phyloP scores from a whole-genome alignment of 2,888 invertebrate species.

The Leistus spinibarbis region DNA sequence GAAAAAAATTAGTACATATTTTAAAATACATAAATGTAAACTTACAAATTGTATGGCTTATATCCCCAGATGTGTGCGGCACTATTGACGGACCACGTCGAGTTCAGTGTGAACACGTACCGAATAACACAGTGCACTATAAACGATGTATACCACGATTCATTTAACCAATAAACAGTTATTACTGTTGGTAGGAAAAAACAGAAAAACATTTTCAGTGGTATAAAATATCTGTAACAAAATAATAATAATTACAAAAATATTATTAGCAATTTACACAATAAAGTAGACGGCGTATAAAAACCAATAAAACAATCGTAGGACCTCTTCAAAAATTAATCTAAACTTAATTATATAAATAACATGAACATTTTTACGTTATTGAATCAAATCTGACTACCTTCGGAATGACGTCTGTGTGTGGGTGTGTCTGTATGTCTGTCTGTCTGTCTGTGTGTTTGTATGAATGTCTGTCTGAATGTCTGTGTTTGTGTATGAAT shows the following conservation, averaged over 20 bases:
- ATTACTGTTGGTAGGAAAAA: constrained; percentile 64
- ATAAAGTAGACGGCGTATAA: no score
- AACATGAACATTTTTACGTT: no score
- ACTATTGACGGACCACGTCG: constrained; percentile 90
- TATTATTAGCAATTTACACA: no score
- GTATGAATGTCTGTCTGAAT: no score
- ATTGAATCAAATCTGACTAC: no score
- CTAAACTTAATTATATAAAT: no score
- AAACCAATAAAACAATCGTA: no score
- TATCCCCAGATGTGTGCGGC: constrained; percentile 81
- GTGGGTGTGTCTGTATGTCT: no score
- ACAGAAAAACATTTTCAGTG: constrained; percentile 60
- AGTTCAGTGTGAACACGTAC: constrained; percentile 76
- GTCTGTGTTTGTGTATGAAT: no score
- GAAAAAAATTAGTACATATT: background rate
- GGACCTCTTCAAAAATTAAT: no score
- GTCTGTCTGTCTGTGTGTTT: no score
- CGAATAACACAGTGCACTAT: constrained; percentile 71
- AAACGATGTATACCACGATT: constrained; percentile 69
- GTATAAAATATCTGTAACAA: constrained; percentile 50
- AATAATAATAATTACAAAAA: background rate
- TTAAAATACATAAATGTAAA: constrained; percentile 33
- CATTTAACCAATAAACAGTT: constrained; percentile 72
- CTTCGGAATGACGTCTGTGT: no score
- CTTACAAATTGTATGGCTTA: constrained; percentile 75